phyloP scores from a whole-genome alignment of 2,797 vertebrate genomes.

The Apogon hyalosoma region DNA sequence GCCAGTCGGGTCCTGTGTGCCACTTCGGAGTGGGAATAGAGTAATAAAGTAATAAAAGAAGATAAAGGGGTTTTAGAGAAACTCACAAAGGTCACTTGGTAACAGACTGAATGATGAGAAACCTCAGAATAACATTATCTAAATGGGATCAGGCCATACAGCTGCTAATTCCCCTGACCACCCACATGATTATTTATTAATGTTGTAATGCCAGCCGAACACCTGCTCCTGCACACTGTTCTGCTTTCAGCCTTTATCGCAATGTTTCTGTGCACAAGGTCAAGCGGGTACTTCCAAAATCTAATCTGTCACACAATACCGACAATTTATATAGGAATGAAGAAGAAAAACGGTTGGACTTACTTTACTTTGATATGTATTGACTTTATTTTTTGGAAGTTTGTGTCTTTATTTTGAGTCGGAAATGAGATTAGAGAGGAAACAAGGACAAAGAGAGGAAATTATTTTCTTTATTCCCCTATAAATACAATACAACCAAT shows the following conservation, averaged over 20 bases:
- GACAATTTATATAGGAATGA: too few relatives aligned
- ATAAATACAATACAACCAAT: too few relatives aligned
- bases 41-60: slow-evolving; percentile 5
- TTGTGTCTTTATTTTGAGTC: too few relatives aligned
- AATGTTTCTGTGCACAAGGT: slow-evolving; percentile 2
- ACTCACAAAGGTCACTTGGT: slow-evolving; percentile 30
- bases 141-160: slow-evolving; percentile 40
- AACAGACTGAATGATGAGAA: slow-evolving; percentile 23
- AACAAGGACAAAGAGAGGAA: too few relatives aligned
- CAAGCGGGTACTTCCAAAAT: slow-evolving; percentile 13
- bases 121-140: slow-evolving; percentile 32
- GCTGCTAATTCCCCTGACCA: slow-evolving; percentile 54
- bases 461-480: too few relatives aligned
- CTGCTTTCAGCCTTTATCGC: background rate
- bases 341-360: too few relatives aligned
- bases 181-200: slow-evolving; percentile 49
- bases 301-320: background rate
- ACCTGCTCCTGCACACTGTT: slow-evolving; percentile 2
- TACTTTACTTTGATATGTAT: background rate
- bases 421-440: too few relatives aligned
- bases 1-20: slow-evolving; percentile 14
- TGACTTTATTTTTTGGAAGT: too few relatives aligned
- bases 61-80: slow-evolving; percentile 10
- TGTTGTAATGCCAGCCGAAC: slow-evolving; percentile 26
- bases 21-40: slow-evolving; percentile 3